Percentiles rank a stretch among this genome's conserved stretches.
Evolutionary conservation across 2,797 vertebrate genomes (phyloP).

Genomic region (Alca torda): DNA sequence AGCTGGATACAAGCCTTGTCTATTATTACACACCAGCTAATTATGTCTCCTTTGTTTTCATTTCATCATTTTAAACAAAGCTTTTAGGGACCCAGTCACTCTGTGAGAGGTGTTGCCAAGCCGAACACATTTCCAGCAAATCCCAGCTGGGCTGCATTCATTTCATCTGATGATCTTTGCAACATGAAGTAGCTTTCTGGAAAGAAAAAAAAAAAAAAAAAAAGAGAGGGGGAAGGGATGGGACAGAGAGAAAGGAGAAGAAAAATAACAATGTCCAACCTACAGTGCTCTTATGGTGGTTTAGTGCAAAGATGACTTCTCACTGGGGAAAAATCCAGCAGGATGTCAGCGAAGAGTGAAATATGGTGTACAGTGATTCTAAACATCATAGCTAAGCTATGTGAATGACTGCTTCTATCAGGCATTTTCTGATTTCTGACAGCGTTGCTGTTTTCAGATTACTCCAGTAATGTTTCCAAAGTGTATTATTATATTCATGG

Average conservation of each 20-base stretch:
- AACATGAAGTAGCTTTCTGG: constrained; percentile 24
- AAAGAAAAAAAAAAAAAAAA: background rate
- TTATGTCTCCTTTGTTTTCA: constrained; percentile 61
- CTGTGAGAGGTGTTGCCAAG: constrained; percentile 54
- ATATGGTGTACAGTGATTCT: constrained; percentile 7
- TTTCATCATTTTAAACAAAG: constrained; percentile 68
- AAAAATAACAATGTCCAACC: background rate
- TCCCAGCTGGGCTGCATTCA: constrained; percentile 68
- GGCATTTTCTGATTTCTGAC: constrained; percentile 43
- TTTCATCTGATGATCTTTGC: constrained; percentile 52
- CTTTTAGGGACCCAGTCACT: constrained; percentile 55
- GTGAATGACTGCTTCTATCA: constrained; percentile 13
- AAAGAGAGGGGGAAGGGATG: too few species aligned
- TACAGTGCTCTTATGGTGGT: background rate
- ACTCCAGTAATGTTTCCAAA: constrained; percentile 44
- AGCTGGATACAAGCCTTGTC: constrained; percentile 54
- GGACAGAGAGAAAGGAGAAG: background rate
- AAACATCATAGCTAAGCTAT: constrained; percentile 11
- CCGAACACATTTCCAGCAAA: constrained; percentile 65
- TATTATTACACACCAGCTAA: constrained; percentile 38
- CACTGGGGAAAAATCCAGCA: constrained; percentile 13
- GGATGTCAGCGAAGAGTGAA: constrained; percentile 31
- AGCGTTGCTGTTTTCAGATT: constrained; percentile 49
- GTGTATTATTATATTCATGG: constrained; percentile 33
- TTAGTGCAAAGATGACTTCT: background rate